Evolutionary conservation across 2,888 invertebrate genomes (phyloP).

Genomic region (Barypeithes pellucidus): DNA sequence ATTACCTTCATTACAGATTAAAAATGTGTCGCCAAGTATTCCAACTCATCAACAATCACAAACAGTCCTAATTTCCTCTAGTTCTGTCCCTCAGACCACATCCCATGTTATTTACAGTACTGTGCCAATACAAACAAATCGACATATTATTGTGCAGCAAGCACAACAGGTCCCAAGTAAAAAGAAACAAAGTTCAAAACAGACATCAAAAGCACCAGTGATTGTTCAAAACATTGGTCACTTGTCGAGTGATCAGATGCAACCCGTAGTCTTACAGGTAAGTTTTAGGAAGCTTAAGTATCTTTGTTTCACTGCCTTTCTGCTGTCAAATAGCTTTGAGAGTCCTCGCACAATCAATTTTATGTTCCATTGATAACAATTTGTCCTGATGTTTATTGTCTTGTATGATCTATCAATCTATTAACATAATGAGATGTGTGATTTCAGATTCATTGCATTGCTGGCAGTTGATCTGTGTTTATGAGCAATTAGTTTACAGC

Average conservation of each 20-base stretch:
- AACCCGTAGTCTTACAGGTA: constrained; percentile 79
- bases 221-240: constrained; percentile 67
- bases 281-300: constrained; percentile 43
- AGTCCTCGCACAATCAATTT: no score
- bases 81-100: constrained; percentile 60
- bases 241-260: constrained; percentile 65
- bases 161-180: constrained; percentile 24
- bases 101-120: constrained; percentile 66
- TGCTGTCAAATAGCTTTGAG: no score
- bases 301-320: no score
- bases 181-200: constrained; percentile 36
- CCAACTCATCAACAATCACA: constrained; percentile 17
- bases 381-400: no score
- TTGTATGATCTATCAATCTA: no score
- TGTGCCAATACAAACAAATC: constrained; percentile 60
- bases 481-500: no score
- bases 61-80: constrained; percentile 63
- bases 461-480: no score
- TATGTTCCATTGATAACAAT: no score
- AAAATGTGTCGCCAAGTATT: constrained; percentile 56
- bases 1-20: constrained; percentile 55
- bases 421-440: no score
- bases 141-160: constrained; percentile 60
- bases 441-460: no score
- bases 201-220: constrained; percentile 59